A percentile compares a stretch with the other conserved stretches of the same genome.
phyloP scores from a whole-genome alignment of 2,888 invertebrate genomes.

The Watsonalla binaria region DNA sequence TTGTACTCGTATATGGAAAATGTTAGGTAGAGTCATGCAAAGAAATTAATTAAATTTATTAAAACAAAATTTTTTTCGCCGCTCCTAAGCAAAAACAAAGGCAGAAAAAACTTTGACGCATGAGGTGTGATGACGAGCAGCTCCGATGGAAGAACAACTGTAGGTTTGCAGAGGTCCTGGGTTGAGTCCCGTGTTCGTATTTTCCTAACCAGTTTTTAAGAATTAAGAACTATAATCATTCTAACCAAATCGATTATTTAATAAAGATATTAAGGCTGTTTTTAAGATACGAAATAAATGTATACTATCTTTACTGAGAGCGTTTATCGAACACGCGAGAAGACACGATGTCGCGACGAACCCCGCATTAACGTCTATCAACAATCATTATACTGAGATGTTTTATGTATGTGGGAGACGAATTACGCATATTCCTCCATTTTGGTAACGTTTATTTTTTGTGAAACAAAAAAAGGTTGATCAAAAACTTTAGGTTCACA shows the following conservation, averaged over 20 bases:
- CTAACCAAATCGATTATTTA: not conserved
- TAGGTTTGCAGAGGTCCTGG: too few species aligned
- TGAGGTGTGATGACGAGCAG: too few species aligned
- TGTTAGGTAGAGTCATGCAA: conserved; percentile 4
- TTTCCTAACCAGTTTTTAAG: too few species aligned
- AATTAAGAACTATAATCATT: too few species aligned
- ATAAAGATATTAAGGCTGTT: not conserved
- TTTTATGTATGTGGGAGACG: conserved; percentile 25
- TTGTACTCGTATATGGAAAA: conserved; percentile 9
- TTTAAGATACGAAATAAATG: conserved; percentile 15
- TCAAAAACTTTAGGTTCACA: conserved; percentile 53
- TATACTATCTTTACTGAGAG: conserved; percentile 21
- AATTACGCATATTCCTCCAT: conserved; percentile 27
- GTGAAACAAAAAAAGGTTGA: conserved; percentile 20
- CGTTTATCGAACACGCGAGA: conserved; percentile 8
- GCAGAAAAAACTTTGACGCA: too few species aligned
- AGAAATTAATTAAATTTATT: too few species aligned
- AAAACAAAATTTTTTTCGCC: too few species aligned
- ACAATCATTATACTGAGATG: conserved; percentile 27
- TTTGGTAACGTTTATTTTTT: conserved; percentile 18
- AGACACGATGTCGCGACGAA: conserved; percentile 9
- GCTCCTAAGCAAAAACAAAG: too few species aligned
- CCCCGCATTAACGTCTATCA: conserved; percentile 33
- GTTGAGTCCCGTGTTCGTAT: too few species aligned
- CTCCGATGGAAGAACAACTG: too few species aligned